Base-by-base conservation (phyloP, 2,113 vertebrate species). In the Rhynchomys soricoides region DNA sequence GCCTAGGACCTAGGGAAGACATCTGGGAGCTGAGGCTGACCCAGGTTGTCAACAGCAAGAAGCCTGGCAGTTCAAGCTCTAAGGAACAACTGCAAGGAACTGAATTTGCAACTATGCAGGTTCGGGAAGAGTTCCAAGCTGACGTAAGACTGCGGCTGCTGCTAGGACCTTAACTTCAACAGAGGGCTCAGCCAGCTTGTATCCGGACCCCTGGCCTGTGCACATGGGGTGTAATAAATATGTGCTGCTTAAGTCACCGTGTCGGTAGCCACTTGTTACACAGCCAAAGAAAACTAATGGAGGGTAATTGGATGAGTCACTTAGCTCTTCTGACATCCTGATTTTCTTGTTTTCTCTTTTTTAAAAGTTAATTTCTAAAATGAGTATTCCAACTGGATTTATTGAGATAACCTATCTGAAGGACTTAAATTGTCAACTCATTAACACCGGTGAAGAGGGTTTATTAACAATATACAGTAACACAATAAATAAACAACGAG, bases 371-470 rank as follows among this genome's bases (percentile, higher is more conserved):
- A 78, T 82, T 83, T 94, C 57, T 93, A 93, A 93, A 91, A 79
- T 79, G 52, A 45, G 31, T 34, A 34, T 89, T 95, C 12, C 68
- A 96, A 91, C 88, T 86, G 71, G 52, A 94, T 81, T 68, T 91
- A 91, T 43, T 78, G 86, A 79, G 55, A 90, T 86, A 50, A 89
- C 34, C 12, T 37, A 89, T 82, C 75, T 86, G 43, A 96, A 96
- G 71, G 37, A 90, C 37, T 95, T 93, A 92, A 94, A 95, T 91
- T 78, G 93, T 70, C 81, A 92, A 95, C 85, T 86, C 90, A 93
- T 87, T 73, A 91, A 78, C 68, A 95, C 43, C 73, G 29, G 37
- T 48, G 29, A 83, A 91, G 95, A 95, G 17, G 8, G 13, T 55
- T 95, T 95, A 93, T 94, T 96, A 93, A 85, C 89, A 90, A 95